Conservation (phyloP, 2,888 invertebrate species). For the Cantharis lateralis region DNA sequence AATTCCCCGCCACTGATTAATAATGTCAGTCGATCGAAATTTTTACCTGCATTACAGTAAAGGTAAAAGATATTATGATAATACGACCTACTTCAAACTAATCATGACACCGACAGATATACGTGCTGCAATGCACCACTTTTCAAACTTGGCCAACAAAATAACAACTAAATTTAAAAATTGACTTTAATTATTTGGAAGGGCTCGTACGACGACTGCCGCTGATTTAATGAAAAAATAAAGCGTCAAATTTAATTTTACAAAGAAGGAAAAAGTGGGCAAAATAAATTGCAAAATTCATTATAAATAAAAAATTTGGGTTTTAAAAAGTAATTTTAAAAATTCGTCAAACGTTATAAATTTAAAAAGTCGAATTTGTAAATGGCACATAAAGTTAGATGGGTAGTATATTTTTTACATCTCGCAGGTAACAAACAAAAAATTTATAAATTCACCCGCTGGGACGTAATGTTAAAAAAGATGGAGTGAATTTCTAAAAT, state of each 20-base stretch:
- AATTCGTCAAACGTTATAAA: background rate
- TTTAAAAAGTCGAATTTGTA: background rate
- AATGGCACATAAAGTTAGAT: background rate
- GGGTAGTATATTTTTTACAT: background rate
- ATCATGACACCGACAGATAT: conserved; percentile 46
- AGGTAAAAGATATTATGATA: conserved; percentile 48
- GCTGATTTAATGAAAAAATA: background rate
- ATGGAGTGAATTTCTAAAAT: conserved; percentile 43
- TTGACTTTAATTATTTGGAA: conserved; percentile 9
- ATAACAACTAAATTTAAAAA: conserved; percentile 16
- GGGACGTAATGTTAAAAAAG: conserved; percentile 45
- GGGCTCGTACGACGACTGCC: background rate
- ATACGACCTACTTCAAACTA: conserved; percentile 51
- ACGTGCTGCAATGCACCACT: conserved; percentile 43
- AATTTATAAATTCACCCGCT: conserved; percentile 40
- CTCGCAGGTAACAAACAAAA: conserved; percentile 16
- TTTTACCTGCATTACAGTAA: conserved; percentile 47
- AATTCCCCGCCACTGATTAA: conserved; percentile 28
- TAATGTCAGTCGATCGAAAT: conserved; percentile 35
- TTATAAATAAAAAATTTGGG: background rate
- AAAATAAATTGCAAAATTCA: background rate
- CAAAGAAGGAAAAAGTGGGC: background rate
- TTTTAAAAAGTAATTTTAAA: background rate
- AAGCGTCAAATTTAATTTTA: background rate
- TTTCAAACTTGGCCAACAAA: conserved; percentile 24